Base-by-base conservation (phyloP, 2,113 vertebrate species). In the Hippoglossus stenolepis region DNA sequence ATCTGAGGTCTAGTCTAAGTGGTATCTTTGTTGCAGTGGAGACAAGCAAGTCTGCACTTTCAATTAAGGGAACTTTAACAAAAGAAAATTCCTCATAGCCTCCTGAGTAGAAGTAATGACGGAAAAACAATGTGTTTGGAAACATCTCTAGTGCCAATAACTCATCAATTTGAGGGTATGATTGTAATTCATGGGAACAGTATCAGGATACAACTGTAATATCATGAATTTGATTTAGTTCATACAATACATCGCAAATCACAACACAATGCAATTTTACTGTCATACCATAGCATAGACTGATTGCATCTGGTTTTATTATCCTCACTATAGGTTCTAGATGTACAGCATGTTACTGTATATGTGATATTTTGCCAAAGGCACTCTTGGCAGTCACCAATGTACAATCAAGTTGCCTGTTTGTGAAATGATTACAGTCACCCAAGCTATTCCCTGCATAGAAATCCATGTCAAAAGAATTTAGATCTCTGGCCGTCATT, bases 401-500 rank as follows among this genome's bases (percentile, higher is more conserved):
- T 40, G 57, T 65, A 58, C 66, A 70, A 69, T 69, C 38, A 54
- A 20, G 56, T 65, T 75, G 17, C 15, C 26, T 62, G 40, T 79
- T 71, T 72, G 65, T 61, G 53, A 66, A 35, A 45, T 26, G 45
- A 80, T 87, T 74, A 73, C 60, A 64, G 68, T 60, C 63, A 73
- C 31, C 59, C 28, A 31, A 31, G 28, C 2, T 51, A 61, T 62
- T 3, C 10, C 54, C 70, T 43, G 21, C 17, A 70, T 75, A 73
- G 43, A 77, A 73, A 80, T 35, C 40, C 54, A 28, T 58, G 64
- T 80, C 81, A 82, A 58, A 82, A 60, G 61, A 75, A 82, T 84
- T 82, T 79, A 76, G 67, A 82, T 85, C 47, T 58, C 63, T 65
- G 70, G 61, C 81, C 83, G 38, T 89, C 77, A 83, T 79, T 75